Conservation (phyloP, 2,888 invertebrate genomes). For the Drosophila maculinotata region DNA sequence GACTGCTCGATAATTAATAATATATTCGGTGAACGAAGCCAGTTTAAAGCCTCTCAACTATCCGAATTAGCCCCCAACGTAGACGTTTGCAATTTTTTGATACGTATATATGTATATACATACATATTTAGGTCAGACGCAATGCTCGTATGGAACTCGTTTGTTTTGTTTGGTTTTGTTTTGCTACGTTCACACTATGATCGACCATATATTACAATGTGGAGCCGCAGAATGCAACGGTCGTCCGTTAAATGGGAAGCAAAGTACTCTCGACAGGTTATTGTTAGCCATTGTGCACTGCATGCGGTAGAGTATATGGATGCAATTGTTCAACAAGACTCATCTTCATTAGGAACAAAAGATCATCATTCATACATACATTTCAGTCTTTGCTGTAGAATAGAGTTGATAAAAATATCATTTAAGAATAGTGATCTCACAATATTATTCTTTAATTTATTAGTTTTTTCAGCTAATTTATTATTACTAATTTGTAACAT, state of each 20-base stretch:
- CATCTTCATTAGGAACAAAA: too few species aligned
- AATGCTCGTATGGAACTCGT: conserved; percentile 14
- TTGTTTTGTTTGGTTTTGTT: conserved; percentile 15
- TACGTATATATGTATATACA: background rate
- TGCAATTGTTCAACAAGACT: background rate
- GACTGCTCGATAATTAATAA: too few species aligned
- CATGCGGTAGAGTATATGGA: background rate
- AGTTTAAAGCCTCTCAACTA: background rate
- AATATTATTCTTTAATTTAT: too few species aligned
- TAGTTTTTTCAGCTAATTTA: too few species aligned
- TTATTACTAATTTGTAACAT: too few species aligned
- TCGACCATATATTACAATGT: background rate
- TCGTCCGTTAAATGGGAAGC: too few species aligned
- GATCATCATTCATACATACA: too few species aligned
- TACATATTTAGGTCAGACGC: conserved; percentile 18
- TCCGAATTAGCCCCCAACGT: conserved; percentile 8
- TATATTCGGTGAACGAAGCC: background rate
- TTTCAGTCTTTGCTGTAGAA: too few species aligned
- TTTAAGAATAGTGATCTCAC: too few species aligned
- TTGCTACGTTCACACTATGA: background rate
- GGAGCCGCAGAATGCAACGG: too few species aligned
- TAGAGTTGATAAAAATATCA: too few species aligned
- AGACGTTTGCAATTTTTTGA: background rate
- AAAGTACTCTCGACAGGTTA: background rate
- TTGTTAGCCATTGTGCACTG: background rate